Percentiles rank a stretch among this genome's conserved stretches.
Evolutionary conservation across 2,888 invertebrate species (phyloP).

Genomic region (Sphinx pinastri): DNA sequence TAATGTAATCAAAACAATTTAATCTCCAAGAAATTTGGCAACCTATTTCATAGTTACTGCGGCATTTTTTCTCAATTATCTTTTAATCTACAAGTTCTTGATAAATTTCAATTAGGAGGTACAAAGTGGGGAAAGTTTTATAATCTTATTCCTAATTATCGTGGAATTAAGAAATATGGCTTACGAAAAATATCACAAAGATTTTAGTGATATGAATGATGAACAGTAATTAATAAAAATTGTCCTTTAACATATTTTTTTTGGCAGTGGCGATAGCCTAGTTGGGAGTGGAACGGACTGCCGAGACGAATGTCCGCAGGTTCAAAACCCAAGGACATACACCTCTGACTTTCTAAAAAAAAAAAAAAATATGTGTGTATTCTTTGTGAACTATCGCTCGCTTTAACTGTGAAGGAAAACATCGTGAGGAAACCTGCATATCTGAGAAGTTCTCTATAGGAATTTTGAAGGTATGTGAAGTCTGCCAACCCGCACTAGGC

Average conservation of each 20-base stretch:
- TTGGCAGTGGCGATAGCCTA: too few relatives aligned
- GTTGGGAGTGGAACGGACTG: too few relatives aligned
- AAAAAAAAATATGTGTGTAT: too few relatives aligned
- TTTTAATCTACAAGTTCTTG: constrained; percentile 33
- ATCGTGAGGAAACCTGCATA: too few relatives aligned
- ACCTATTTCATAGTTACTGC: constrained; percentile 40
- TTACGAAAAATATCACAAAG: constrained; percentile 27
- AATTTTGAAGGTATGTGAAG: too few relatives aligned
- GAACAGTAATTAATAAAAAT: neutral
- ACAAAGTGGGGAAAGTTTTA: constrained; percentile 27
- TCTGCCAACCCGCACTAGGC: too few relatives aligned
- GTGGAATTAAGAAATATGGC: neutral
- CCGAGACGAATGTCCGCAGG: too few relatives aligned
- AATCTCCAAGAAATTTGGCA: constrained; percentile 3
- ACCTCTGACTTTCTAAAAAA: too few relatives aligned
- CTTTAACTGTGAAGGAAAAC: too few relatives aligned
- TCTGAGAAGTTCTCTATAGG: too few relatives aligned
- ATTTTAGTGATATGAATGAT: neutral
- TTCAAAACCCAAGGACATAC: too few relatives aligned
- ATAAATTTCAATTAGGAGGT: constrained; percentile 23
- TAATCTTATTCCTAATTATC: constrained; percentile 13
- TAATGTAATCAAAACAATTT: neutral
- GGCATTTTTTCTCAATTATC: constrained; percentile 38
- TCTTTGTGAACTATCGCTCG: too few relatives aligned
- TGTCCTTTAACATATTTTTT: neutral